A percentile compares a stretch with the other conserved stretches of the same genome.
Conservation (phyloP, 2,113 vertebrate species). For the Chaetodon auriga region DNA sequence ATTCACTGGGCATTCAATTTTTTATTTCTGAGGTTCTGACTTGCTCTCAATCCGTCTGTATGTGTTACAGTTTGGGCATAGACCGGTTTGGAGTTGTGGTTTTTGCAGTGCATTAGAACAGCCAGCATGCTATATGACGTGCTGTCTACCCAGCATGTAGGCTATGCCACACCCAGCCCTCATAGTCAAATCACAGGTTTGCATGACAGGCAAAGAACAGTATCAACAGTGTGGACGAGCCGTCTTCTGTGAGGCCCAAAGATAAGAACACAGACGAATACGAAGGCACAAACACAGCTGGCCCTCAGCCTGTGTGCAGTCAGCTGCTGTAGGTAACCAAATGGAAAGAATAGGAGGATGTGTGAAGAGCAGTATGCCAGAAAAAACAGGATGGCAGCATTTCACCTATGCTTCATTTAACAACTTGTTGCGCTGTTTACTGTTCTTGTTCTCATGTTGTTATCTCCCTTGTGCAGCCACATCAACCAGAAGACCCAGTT, state of each 20-base stretch:
- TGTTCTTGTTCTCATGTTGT: not conserved
- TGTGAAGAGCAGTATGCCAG: not conserved
- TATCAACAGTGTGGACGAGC: not conserved
- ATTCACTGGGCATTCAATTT: not conserved
- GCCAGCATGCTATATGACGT: not conserved
- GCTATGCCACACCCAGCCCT: constrained; percentile 12
- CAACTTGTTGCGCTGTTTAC: not conserved
- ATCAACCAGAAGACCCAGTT: constrained; percentile 99
- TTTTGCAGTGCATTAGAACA: not conserved
- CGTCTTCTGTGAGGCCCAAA: not conserved
- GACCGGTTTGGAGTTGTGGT: constrained; percentile 4
- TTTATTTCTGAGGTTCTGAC: not conserved
- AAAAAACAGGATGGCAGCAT: not conserved
- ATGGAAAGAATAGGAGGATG: not conserved
- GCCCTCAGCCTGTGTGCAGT: not conserved
- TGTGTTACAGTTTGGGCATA: not conserved
- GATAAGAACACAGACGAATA: not conserved
- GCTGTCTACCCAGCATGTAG: not conserved
- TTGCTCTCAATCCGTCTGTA: not conserved
- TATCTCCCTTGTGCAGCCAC: constrained; percentile 84
- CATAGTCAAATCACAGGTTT: constrained; percentile 69
- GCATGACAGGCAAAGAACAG: constrained; percentile 53
- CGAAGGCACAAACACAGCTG: constrained; percentile 10
- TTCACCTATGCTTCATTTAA: not conserved
- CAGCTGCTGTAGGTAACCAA: not conserved